Evolutionary conservation across 2,113 vertebrate species (phyloP).

Genomic region (Neodon shergylaensis): DNA sequence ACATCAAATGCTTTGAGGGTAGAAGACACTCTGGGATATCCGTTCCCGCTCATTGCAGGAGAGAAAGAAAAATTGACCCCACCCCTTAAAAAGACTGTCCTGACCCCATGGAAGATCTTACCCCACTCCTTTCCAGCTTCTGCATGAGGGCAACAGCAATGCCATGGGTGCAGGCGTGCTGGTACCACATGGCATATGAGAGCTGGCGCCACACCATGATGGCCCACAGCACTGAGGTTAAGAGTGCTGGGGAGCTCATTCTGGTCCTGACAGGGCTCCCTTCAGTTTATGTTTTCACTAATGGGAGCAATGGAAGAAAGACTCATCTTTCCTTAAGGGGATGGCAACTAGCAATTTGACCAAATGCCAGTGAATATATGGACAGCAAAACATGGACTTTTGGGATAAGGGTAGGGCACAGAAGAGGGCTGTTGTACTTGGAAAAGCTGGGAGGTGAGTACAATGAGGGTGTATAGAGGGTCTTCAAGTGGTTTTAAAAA

Average conservation of each 20-base stretch:
- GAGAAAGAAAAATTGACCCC: no score
- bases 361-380: background rate
- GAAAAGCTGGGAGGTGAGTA: background rate
- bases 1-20: no score
- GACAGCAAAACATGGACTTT: background rate
- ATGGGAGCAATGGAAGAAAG: background rate
- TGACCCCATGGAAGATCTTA: no score
- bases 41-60: no score
- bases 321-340: background rate
- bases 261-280: background rate
- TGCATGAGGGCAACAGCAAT: no score
- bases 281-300: background rate
- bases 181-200: no score
- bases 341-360: background rate
- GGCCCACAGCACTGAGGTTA: no score
- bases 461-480: background rate
- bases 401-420: background rate
- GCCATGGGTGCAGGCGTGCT: background rate
- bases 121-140: no score
- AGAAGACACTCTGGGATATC: no score
- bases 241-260: no score
- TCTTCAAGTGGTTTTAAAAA: no score
- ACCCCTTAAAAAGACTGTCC: no score
- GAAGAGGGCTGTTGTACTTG: background rate
- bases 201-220: fast-evolving